Base-by-base conservation (phyloP, 2,797 vertebrate species). In the Ptychadena robeensis region DNA sequence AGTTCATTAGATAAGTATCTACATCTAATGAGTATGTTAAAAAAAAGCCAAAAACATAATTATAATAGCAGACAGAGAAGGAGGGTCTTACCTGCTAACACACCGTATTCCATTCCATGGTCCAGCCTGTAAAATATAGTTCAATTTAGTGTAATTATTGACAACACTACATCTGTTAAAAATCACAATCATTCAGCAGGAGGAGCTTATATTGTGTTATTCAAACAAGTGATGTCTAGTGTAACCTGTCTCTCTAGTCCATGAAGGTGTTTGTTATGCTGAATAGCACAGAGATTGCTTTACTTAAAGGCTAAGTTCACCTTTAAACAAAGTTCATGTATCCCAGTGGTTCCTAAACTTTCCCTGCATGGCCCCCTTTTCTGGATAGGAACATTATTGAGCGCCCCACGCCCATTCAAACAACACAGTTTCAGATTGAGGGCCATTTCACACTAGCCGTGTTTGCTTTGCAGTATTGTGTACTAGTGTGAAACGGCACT, bases 41-140 rank as follows among this genome's bases (percentile, higher is more conserved):
- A 25, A n/a, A 25, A 69, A 38, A 38, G 35, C 35, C 12, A 25
- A 5, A 69, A 22, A 15, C 44, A 53, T 9, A 61, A 3, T 9
- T 71, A 14, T 15, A 18, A 30, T 31, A 25, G 40, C 38, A 48
- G 27, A n/a, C 71, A 34, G 48, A 76, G 74, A 3, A 31, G 28
- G 27, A 64, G 9, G 35, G 2, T 61, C 68, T 79, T 73, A 83
- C 82, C 82, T 79, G 38, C 35, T 66, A 72, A 63, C 65, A 82
- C 74, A 65, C 57, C 27, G 67, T 70, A 59, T 65, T 77, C 57
- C 73, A 64, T 82, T 64, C 81, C 81, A 82, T 82, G 57, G 65
- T 82, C 78, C 81, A 77, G 75, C 31, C 74, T 78, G 75, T 34
- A 73, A 79, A 72, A 65, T 27, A 83, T 65, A 83, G 66, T 70